phyloP scores from a whole-genome alignment of 2,888 invertebrate species.

The Drosophila meridionalis region DNA sequence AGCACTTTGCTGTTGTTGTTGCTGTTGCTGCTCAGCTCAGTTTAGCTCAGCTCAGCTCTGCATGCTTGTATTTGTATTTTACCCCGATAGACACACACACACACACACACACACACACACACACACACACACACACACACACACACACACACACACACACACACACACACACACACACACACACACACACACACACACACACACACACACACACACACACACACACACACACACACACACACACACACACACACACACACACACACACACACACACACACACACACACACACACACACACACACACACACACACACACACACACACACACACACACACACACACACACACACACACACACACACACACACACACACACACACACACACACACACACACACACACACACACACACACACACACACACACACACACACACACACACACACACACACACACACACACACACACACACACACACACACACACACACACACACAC shows the following conservation, averaged over 20 bases:
- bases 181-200: constrained; percentile 26
- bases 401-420: constrained; percentile 26
- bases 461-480: constrained; percentile 26
- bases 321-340: constrained; percentile 26
- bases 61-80: constrained; percentile 41
- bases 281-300: constrained; percentile 26
- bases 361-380: constrained; percentile 26
- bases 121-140: constrained; percentile 22
- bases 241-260: constrained; percentile 26
- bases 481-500: constrained; percentile 26
- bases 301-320: constrained; percentile 26
- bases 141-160: constrained; percentile 26
- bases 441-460: constrained; percentile 26
- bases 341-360: constrained; percentile 26
- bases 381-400: constrained; percentile 26
- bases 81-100: constrained; percentile 54
- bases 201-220: constrained; percentile 26
- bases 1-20: constrained; percentile 27
- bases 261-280: constrained; percentile 26
- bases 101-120: constrained; percentile 1
- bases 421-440: constrained; percentile 26
- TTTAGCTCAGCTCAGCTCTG: constrained; percentile 12
- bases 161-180: constrained; percentile 26
- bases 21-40: constrained; percentile 18
- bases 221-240: constrained; percentile 26